Evolutionary conservation across 2,797 vertebrate genomes (phyloP).

Genomic region (Melanotaenia trifasciata): DNA sequence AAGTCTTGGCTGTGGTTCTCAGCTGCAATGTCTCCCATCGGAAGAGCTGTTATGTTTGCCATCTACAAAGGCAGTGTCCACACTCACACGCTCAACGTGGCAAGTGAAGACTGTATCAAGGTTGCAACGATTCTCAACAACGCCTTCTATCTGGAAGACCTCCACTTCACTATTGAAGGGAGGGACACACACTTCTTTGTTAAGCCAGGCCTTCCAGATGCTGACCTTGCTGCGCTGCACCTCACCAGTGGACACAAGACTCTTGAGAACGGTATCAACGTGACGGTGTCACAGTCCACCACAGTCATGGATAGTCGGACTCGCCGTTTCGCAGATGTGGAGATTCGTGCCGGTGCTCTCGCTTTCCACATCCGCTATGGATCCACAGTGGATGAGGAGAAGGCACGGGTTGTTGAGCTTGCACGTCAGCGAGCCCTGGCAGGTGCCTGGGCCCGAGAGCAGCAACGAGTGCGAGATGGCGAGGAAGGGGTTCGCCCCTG

Average conservation of each 20-base stretch:
- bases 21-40: constrained; percentile 92
- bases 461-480: constrained; percentile 93
- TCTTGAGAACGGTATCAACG: constrained; percentile 96
- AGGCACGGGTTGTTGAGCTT: constrained; percentile 92
- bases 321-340: constrained; percentile 96
- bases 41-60: constrained; percentile 96
- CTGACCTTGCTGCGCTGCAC: constrained; percentile 92
- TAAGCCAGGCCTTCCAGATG: constrained; percentile 93
- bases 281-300: constrained; percentile 97
- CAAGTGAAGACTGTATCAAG: constrained; percentile 98
- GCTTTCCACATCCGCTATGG: constrained; percentile 96
- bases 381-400: constrained; percentile 95
- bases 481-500: constrained; percentile 95
- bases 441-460: constrained; percentile 93
- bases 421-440: constrained; percentile 95
- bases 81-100: constrained; percentile 95
- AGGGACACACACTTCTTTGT: constrained; percentile 98
- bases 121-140: constrained; percentile 97
- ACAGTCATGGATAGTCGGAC: constrained; percentile 95
- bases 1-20: constrained; percentile 99
- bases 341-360: constrained; percentile 91
- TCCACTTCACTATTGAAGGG: constrained; percentile 96
- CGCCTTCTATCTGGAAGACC: constrained; percentile 96
- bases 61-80: constrained; percentile 95
- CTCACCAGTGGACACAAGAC: constrained; percentile 94